These are phyloP conservation scores for Zaprionus camerounensis DNA, from an alignment of 1,140 invertebrate species.

Conservation along the genomic window DNA sequence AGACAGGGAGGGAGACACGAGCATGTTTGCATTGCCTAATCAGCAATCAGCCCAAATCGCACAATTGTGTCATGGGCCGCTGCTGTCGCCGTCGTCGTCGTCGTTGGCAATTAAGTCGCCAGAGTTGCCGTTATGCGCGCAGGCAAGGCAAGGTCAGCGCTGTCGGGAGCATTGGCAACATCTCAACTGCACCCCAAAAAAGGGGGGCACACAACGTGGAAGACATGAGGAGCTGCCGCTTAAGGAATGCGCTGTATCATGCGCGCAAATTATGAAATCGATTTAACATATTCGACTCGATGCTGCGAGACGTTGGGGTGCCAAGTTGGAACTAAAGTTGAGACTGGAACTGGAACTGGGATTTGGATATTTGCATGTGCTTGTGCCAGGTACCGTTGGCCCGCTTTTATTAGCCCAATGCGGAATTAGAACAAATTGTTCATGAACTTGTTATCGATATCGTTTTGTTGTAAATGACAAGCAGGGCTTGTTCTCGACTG, in stretches of 20 bases:
- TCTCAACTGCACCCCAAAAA: constrained; percentile 24
- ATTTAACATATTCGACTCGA: constrained; percentile 22
- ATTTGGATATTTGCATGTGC: neutral
- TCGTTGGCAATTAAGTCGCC: constrained; percentile 74
- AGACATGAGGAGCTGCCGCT: neutral
- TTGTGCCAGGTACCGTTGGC: neutral
- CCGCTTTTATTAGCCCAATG: constrained; percentile 1
- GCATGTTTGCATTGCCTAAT: constrained; percentile 58
- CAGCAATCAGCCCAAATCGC: constrained; percentile 70
- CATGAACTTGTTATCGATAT: constrained; percentile 60
- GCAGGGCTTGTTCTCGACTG: constrained; percentile 15
- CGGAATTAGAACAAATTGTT: constrained; percentile 71
- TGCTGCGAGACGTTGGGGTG: constrained; percentile 39
- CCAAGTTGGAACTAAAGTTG: neutral
- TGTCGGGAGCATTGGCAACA: neutral
- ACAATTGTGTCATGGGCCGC: constrained; percentile 51
- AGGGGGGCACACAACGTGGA: constrained; percentile 10
- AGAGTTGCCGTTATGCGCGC: constrained; percentile 60
- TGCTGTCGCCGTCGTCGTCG: constrained; percentile 31
- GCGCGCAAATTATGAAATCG: constrained; percentile 48
- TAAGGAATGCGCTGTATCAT: constrained; percentile 72
- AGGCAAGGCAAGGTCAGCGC: constrained; percentile 25
- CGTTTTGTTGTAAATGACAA: constrained; percentile 28
- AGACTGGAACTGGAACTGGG: neutral
- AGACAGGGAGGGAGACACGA: constrained; percentile 15